A percentile compares a stretch with the other conserved stretches of the same genome.
phyloP scores from a whole-genome alignment of 2,888 invertebrate species.

The Cryptus viduatorius region DNA sequence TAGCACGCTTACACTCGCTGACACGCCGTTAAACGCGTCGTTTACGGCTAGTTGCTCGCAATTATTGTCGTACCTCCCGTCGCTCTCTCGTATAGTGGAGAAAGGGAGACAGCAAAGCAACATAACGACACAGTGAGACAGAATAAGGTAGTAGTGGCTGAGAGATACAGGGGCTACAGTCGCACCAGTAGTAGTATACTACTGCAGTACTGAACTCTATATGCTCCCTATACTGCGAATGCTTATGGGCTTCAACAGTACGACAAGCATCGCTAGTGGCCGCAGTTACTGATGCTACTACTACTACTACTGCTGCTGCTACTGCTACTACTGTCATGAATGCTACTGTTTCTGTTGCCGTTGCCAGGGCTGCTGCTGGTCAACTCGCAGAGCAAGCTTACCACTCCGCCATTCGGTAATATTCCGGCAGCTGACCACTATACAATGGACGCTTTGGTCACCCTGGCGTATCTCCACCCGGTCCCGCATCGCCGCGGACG shows the following conservation, averaged over 20 bases:
- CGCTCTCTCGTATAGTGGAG: conserved; percentile 24
- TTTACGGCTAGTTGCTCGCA: conserved; percentile 78
- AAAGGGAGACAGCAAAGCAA: conserved; percentile 26
- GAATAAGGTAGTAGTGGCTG: conserved; percentile 32
- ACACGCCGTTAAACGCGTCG: conserved; percentile 76
- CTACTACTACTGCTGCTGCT: conserved; percentile 4
- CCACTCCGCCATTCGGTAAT: conserved; percentile 74
- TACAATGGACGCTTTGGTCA: conserved; percentile 75
- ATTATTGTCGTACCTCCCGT: conserved; percentile 76
- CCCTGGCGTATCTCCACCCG: conserved; percentile 53
- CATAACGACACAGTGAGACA: conserved; percentile 11
- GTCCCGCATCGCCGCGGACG: conserved; percentile 6
- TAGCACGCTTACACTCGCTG: conserved; percentile 51
- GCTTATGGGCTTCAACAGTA: neutral
- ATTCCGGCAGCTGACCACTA: conserved; percentile 76
- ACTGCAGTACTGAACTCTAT: conserved; percentile 25
- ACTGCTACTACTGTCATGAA: neutral
- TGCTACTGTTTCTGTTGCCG: conserved; percentile 20
- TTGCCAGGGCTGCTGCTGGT: conserved; percentile 15
- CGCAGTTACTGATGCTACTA: conserved; percentile 21
- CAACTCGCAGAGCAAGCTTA: conserved; percentile 66
- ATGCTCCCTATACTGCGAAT: neutral
- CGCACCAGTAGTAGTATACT: neutral
- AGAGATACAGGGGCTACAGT: conserved; percentile 35
- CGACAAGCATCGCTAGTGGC: conserved; percentile 23